Base-by-base conservation (phyloP, 2,888 invertebrate species). In the Azorinus chamasolen region DNA sequence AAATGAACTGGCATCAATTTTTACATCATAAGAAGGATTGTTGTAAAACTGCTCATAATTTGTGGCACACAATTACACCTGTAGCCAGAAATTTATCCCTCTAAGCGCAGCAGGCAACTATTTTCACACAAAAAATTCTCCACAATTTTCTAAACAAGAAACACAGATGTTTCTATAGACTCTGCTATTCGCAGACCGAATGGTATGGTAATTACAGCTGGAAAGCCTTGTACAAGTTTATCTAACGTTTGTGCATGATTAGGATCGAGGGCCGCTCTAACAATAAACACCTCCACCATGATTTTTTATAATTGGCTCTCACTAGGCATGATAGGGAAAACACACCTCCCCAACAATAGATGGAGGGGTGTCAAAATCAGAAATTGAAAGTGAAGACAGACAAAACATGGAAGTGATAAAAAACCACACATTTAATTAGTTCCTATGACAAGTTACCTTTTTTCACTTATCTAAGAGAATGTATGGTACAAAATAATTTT, bases 291-390 rank as follows among this genome's bases (percentile, higher is more conserved):
- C 69, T 70, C 65, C 46, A 27, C 51, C 18, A 27, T 51, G 39
- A 62, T 69, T 54, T 69, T 73, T 79, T 79, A 62, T 79, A 79
- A 79, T 79, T 79, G 66, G 73, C 70, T 70, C 70, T 65, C 57
- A 59, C 62, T 54, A 65, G 46, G 68, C 50, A 43, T 73, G 62
- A 79, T 74, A 69, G 51, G 41, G 18, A 73, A 73, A 74, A 43
- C 78, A 73, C 55, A 27, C 20, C 14, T 55, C 43, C 50, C 58
- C 27, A 59, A 70, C 73, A 73, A 73, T 62, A 65, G 69, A 55
- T 53, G 64, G 48, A 59, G 39, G 45, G 41, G 53, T 63, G 65
- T 78, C 68, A 73, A 69, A 65, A 69, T 64, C 58, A 37, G 57
- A 61, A 61, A 54, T 46, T 59, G 53, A 20, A 54, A 43, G 69